Evolutionary conservation across 2,113 vertebrate genomes (phyloP).

Genomic region (Harpagus bidentatus): DNA sequence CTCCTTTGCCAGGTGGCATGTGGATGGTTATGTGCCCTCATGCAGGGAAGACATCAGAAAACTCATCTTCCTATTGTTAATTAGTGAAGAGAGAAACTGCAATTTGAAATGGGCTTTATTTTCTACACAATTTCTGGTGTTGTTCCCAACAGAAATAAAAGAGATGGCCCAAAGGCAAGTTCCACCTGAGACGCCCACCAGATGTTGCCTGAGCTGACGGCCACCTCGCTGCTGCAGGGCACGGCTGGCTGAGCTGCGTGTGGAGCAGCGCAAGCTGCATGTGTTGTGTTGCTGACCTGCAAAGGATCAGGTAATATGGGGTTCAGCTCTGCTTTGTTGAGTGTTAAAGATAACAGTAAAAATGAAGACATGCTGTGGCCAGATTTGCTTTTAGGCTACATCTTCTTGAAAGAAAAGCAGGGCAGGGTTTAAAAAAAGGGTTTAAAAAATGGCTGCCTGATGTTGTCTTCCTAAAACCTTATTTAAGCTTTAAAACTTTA

Average conservation of each 20-base stretch:
- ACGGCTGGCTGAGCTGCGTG: accelerated
- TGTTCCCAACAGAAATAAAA: not conserved
- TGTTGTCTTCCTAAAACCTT: not conserved
- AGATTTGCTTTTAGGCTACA: not conserved
- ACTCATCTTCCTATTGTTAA: not conserved
- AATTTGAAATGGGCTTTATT: not conserved
- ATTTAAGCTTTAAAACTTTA: not conserved
- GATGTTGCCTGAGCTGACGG: not conserved
- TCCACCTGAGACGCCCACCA: not conserved
- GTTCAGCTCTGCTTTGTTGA: not conserved
- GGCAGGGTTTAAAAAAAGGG: not conserved
- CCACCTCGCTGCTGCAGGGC: not conserved
- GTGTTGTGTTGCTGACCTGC: accelerated
- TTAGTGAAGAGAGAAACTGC: not conserved
- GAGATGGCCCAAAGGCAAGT: not conserved
- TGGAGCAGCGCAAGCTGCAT: not conserved
- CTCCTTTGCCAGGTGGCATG: not conserved
- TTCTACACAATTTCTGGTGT: not conserved
- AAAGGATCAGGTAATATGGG: not conserved
- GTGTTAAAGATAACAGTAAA: not conserved
- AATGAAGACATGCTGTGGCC: not conserved
- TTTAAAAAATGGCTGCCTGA: not conserved
- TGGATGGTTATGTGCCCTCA: not conserved
- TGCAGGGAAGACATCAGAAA: not conserved
- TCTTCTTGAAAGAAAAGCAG: not conserved